These are phyloP conservation scores for Allacma fusca DNA, from an alignment of 2,888 invertebrate genomes.

Conservation along the genomic window DNA sequence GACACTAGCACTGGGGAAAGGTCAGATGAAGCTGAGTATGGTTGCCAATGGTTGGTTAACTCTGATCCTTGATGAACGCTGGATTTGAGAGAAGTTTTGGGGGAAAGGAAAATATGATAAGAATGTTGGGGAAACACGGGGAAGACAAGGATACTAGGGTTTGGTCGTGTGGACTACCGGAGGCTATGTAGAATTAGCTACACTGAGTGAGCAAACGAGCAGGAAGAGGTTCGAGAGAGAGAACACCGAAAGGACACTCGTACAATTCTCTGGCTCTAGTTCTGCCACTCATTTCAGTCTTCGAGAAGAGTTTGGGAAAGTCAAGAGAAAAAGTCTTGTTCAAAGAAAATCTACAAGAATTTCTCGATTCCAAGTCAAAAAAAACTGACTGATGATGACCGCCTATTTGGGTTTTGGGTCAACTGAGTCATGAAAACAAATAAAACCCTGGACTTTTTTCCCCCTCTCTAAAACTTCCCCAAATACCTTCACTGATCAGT, in stretches of 20 bases:
- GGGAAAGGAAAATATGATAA: conserved; percentile 7
- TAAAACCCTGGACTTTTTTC: conserved; percentile 5
- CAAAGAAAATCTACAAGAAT: background rate
- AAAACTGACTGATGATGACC: conserved; percentile 12
- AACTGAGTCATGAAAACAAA: conserved; percentile 24
- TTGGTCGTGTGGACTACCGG: conserved; percentile 23
- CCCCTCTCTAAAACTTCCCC: background rate
- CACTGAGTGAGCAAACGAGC: conserved; percentile 34
- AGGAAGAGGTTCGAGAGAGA: background rate
- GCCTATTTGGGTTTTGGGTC: conserved; percentile 14
- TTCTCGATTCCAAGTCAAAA: conserved; percentile 21
- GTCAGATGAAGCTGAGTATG: too few species aligned
- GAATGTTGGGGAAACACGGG: background rate
- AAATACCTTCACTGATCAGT: background rate
- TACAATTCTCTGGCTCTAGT: background rate
- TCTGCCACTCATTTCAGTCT: background rate
- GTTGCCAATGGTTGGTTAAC: conserved; percentile 18
- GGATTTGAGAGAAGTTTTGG: conserved; percentile 7
- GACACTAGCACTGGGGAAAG: too few species aligned
- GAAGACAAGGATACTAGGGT: background rate
- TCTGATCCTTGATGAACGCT: conserved; percentile 16
- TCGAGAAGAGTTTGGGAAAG: background rate
- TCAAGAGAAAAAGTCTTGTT: background rate
- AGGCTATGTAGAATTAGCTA: conserved; percentile 28
- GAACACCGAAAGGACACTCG: background rate